Base-by-base conservation (phyloP, 2,113 vertebrate species). In the Sisor rabdophorus region DNA sequence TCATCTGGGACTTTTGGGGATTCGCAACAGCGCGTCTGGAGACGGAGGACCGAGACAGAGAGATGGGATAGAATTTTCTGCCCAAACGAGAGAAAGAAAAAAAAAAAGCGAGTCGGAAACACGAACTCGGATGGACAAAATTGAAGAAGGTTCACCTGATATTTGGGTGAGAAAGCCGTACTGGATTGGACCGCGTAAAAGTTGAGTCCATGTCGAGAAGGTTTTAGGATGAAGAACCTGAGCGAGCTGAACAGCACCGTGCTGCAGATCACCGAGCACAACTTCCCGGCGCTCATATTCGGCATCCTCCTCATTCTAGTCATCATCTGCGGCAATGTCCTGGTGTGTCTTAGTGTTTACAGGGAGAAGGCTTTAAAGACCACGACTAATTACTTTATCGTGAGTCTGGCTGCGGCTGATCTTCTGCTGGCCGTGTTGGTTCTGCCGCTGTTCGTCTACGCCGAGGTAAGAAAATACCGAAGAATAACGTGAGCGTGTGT, bases 361-460 rank as follows among this genome's bases (percentile, higher is more conserved):
- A 84, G 90, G 64, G 96, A 96, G 88, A 95, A 95, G 81, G 91
- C 94, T 48, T 84, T 98, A 59, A 95, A 94, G 88, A 98, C 96
- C 17, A 96, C 96, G 47, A 97, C 96, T 47, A 98, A 98, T 90
- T 95, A 94, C 87, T 98, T 98, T 90, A 94, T 98, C 68, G 92
- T 96, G 84, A 98, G 96, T 81, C 86, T 97, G 81, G 96, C 96
- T 59, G 93, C 93, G 4, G 92, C 96, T 0, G 96, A 97, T 84
- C 85, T 97, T 2, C 92, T 97, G 13, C 90, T 97, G 70, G 95
- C 95, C 0, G 72, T 98, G 10, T 90, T 98, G 32, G 96, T 98
- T 2, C 88, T 98, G 81, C 96, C 96, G 0, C 94, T 97, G 50
- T 98, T 93, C 79, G 94, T 98, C 59, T 97, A 94, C 84, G 91